These are phyloP conservation scores for Chirona hameri DNA, from an alignment of 2,888 invertebrate species.

Conservation along the genomic window DNA sequence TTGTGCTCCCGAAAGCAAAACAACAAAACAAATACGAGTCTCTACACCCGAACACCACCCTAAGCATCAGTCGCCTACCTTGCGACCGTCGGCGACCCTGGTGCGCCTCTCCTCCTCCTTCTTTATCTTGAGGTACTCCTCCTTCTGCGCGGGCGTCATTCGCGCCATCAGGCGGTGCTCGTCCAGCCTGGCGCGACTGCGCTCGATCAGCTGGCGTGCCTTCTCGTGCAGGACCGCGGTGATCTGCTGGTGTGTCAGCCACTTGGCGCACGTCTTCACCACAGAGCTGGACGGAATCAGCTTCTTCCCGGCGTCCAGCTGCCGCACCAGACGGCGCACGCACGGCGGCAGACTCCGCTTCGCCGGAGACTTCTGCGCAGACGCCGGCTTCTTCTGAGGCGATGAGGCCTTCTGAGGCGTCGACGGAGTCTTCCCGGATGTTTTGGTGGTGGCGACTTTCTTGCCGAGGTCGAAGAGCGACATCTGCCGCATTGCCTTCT, in stretches of 20 bases:
- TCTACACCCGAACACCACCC: too few species aligned
- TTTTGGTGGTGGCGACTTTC: too few species aligned
- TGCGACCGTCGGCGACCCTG: constrained; percentile 30
- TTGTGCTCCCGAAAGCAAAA: too few species aligned
- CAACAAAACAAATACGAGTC: too few species aligned
- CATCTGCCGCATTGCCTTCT: constrained; percentile 1
- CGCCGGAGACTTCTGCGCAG: background rate
- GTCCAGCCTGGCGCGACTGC: background rate
- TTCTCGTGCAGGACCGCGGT: background rate
- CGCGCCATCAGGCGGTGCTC: constrained; percentile 3
- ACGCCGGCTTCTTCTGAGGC: background rate
- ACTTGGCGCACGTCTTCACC: constrained; percentile 25
- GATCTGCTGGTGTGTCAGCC: background rate
- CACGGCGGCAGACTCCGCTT: constrained; percentile 11
- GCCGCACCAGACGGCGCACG: constrained; percentile 23
- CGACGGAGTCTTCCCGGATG: background rate
- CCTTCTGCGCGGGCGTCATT: background rate
- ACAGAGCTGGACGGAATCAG: background rate
- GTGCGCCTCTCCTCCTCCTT: constrained; percentile 13
- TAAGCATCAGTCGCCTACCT: background rate
- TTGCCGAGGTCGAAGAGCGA: constrained; percentile 12
- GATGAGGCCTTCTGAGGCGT: background rate
- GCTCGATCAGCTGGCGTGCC: constrained; percentile 22
- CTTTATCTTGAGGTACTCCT: background rate
- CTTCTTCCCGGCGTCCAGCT: constrained; percentile 24